Evolutionary conservation across 1,140 invertebrate species (phyloP).

Genomic region (Drosophila littoralis): DNA sequence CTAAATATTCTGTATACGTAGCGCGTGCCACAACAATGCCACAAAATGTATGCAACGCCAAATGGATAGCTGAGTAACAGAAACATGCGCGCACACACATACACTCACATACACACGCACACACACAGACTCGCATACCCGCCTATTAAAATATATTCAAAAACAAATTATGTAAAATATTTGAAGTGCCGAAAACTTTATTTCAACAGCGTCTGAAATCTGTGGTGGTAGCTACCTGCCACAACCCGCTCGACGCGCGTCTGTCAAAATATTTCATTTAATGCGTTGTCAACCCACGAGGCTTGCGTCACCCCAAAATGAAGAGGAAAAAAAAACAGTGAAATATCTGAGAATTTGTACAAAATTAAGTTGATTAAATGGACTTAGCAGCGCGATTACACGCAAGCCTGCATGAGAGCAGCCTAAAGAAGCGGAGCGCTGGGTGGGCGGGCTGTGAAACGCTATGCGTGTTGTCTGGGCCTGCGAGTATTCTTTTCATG

Average conservation of each 20-base stretch:
- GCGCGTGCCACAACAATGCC: conserved; percentile 17
- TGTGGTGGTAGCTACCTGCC: conserved; percentile 31
- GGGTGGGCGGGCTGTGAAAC: conserved; percentile 1
- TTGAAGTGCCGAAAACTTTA: conserved; percentile 67
- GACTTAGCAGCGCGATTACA: conserved; percentile 79
- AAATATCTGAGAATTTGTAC: conserved; percentile 78
- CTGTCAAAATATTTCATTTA: conserved; percentile 67
- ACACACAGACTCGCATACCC: too few relatives aligned
- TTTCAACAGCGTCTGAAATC: conserved; percentile 73
- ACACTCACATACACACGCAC: conserved; percentile 3
- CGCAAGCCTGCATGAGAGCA: conserved; percentile 60
- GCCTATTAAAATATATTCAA: conserved; percentile 60
- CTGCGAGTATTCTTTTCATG: conserved; percentile 25
- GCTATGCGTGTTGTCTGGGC: conserved; percentile 49
- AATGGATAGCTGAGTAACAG: conserved; percentile 6
- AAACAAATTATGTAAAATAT: conserved; percentile 76
- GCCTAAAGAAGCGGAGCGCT: not conserved
- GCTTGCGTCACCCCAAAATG: conserved; percentile 55
- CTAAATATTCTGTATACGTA: conserved; percentile 46
- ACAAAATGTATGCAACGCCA: conserved; percentile 36
- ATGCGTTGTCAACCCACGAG: conserved; percentile 53
- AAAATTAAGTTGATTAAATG: conserved; percentile 82
- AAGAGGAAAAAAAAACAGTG: conserved; percentile 34
- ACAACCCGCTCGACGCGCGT: not conserved
- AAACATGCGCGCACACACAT: conserved; percentile 13